phyloP scores from a whole-genome alignment of 2,797 vertebrate genomes.

The Poeciliopsis paucimaculata region DNA sequence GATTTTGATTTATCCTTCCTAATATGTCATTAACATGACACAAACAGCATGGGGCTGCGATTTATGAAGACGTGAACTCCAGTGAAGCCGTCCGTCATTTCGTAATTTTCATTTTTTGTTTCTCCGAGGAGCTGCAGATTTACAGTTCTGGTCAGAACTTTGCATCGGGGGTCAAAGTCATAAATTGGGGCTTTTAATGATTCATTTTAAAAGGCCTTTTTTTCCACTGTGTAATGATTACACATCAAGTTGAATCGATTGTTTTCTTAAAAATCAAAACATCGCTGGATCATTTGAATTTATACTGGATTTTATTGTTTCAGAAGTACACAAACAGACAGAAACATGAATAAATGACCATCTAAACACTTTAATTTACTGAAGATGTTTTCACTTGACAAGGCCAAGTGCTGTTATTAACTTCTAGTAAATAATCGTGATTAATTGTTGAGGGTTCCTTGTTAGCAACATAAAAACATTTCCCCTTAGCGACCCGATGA shows the following conservation, averaged over 20 bases:
- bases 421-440: not conserved
- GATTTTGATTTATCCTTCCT: slow-evolving; percentile 26
- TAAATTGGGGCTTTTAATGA: not conserved
- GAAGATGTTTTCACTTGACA: not conserved
- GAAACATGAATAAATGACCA: not conserved
- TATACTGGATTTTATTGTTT: not conserved
- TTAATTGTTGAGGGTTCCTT: not conserved
- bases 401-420: not conserved
- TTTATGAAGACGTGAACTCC: slow-evolving; percentile 15
- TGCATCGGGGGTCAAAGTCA: not conserved
- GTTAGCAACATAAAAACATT: not conserved
- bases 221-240: not conserved
- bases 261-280: not conserved
- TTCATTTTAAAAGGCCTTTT: not conserved
- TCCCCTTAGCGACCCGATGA: not conserved
- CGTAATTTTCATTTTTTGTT: slow-evolving; percentile 6
- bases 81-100: slow-evolving; percentile 6
- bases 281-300: not conserved
- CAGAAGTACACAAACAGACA: not conserved
- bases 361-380: not conserved
- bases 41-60: slow-evolving; percentile 8
- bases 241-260: not conserved
- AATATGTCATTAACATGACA: slow-evolving; percentile 17
- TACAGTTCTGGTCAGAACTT: not conserved
- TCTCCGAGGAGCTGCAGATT: not conserved